Evolutionary conservation across 2,888 invertebrate species (phyloP), one percentile per base, ranked within the genome.

Genomic region (Dusona sp.): DNA sequence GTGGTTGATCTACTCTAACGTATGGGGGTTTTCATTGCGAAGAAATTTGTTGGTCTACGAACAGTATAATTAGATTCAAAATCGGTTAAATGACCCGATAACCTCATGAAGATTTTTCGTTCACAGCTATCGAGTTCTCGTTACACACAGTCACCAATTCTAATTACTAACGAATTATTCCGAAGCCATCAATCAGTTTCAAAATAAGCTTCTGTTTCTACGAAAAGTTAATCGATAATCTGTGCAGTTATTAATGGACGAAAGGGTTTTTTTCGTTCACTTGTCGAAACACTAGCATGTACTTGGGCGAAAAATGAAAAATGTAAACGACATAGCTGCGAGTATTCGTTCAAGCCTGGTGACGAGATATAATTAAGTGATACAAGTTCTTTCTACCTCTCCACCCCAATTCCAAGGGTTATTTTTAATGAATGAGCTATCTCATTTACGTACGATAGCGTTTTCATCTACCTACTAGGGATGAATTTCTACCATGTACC

Each of bases 351-450:
- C 25, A 16, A 29, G 57, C 36, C 36, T 19, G 36, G 19, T 65
- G 36, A 64, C 16, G 9, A 29, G 33, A 84, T 68, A 67, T 51
- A 79, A 79, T 79, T 45, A 68, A 79, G 74, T 36, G 74, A 36
- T 36, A 73, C 22, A 54, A 65, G 29, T n/a, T 54, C 42, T 42
- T 25, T 68, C 38, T n/a, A 25, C n/a, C 42, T 33, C 25, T 36
- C 54, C 36, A 25, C 11, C 70, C 51, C 65, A 64, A 80, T 84
- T 75, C 75, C 75, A n/a, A 51, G 51, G 19, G 79, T 84, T 51
- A 84, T 65, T 68, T 84, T 72, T 61, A 74, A 65, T 33, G 57
- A 42, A 54, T 45, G 57, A 42, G 65, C 33, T 48, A 48, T 33
- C 65, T 45, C 33, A 77, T 77, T 77, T 64, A 33, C 22, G 22